Evolutionary conservation across 2,888 invertebrate genomes (phyloP).

Genomic region (Drosophila pseudotakahashii): DNA sequence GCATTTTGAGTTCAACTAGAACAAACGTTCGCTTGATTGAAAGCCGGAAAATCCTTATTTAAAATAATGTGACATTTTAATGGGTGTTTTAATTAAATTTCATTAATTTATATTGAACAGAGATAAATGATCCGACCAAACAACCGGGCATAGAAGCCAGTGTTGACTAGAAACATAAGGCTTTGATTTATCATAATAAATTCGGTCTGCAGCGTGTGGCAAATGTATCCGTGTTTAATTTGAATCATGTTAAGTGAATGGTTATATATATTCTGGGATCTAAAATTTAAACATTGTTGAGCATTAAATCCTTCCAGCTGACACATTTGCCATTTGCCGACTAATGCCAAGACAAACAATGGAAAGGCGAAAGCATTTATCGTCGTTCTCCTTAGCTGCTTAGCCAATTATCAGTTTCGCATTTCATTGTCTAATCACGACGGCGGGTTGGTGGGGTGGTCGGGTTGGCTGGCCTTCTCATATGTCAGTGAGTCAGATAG

Average conservation of each 20-base stretch:
- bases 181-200: not conserved
- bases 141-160: not conserved
- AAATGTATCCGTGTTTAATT: not conserved
- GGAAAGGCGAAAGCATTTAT: constrained; percentile 35
- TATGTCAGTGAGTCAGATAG: constrained; percentile 9
- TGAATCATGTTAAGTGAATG: not conserved
- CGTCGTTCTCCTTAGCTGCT: constrained; percentile 19
- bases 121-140: not conserved
- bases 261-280: not conserved
- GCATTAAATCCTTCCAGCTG: constrained; percentile 3
- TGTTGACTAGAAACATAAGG: not conserved
- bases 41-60: too few relatives aligned
- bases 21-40: too few relatives aligned
- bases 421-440: constrained; percentile 55
- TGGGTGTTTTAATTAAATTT: not conserved
- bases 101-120: not conserved
- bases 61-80: not conserved
- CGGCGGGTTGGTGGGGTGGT: constrained; percentile 13
- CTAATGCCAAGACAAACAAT: constrained; percentile 35
- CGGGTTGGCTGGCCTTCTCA: constrained; percentile 22
- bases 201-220: not conserved
- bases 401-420: constrained; percentile 60
- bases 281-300: constrained; percentile 12
- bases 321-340: constrained; percentile 15
- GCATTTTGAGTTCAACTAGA: too few relatives aligned